Conservation (phyloP, 1,140 invertebrate genomes). For the Anagrus nilaparvatae region DNA sequence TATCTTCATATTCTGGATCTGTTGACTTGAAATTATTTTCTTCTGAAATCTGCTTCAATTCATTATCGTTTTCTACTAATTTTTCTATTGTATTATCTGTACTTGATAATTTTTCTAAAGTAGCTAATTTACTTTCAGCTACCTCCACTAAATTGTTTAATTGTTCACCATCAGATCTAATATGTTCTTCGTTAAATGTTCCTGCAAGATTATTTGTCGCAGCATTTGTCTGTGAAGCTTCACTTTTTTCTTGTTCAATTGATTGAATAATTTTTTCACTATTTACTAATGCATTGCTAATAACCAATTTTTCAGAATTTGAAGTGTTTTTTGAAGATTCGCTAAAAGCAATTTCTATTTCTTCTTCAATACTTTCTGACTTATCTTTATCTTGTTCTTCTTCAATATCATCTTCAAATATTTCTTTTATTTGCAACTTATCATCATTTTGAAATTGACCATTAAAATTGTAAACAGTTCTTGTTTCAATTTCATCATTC, state of each 20-base stretch:
- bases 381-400: constrained; percentile 1
- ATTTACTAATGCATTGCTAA: background rate
- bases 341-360: constrained; percentile 8
- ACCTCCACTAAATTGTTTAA: constrained; percentile 33
- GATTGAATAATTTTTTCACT: background rate
- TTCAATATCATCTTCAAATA: background rate
- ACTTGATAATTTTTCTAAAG: constrained; percentile 20
- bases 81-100: constrained; percentile 1
- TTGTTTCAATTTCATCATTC: constrained; percentile 1
- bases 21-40: background rate
- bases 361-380: constrained; percentile 11
- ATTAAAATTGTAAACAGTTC: constrained; percentile 4
- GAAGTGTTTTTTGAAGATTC: constrained; percentile 6
- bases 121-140: constrained; percentile 24
- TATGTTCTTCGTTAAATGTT: constrained; percentile 15
- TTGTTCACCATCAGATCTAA: constrained; percentile 31
- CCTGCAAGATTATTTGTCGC: background rate
- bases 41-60: background rate
- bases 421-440: background rate
- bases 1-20: constrained; percentile 39
- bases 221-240: background rate
- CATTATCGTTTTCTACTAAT: constrained; percentile 5
- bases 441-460: constrained; percentile 1
- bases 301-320: background rate
- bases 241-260: background rate